Percentiles rank a stretch among this genome's conserved stretches.
Evolutionary conservation across 2,797 vertebrate species (phyloP).

Genomic region (Brotogeris chrysoptera): DNA sequence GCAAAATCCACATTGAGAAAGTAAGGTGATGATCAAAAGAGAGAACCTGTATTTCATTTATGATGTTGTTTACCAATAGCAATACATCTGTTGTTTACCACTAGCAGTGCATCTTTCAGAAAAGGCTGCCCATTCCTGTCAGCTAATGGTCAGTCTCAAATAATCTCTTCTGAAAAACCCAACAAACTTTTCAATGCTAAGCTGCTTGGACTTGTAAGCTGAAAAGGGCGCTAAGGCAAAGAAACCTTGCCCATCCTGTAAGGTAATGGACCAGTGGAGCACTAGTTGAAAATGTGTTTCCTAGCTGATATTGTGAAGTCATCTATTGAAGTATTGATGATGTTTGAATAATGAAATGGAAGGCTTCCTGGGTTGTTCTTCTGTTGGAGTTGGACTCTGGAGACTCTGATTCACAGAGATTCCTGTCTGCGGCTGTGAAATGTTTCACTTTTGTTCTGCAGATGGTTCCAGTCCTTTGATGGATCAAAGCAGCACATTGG

Average conservation of each 20-base stretch:
- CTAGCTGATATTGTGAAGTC: background rate
- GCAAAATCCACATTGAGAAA: background rate
- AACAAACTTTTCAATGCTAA: background rate
- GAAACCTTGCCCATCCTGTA: background rate
- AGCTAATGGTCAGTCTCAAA: background rate
- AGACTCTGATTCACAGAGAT: rapidly evolving
- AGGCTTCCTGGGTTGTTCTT: background rate
- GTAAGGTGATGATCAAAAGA: background rate
- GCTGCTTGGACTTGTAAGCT: background rate
- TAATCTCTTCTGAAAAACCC: background rate
- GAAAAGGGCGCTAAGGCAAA: background rate
- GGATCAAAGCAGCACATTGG: background rate
- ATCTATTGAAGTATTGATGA: background rate
- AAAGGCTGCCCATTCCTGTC: background rate
- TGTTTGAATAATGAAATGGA: background rate
- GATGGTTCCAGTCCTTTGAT: background rate
- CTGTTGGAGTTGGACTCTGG: background rate
- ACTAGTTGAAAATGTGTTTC: background rate
- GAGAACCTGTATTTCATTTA: background rate
- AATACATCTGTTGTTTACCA: background rate
- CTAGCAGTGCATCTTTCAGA: background rate
- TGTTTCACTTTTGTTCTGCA: background rate
- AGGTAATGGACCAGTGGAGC: background rate
- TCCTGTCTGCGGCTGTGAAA: background rate
- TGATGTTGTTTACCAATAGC: background rate